Conservation (phyloP, 2,113 vertebrate genomes). For the Eupsittula cactorum region DNA sequence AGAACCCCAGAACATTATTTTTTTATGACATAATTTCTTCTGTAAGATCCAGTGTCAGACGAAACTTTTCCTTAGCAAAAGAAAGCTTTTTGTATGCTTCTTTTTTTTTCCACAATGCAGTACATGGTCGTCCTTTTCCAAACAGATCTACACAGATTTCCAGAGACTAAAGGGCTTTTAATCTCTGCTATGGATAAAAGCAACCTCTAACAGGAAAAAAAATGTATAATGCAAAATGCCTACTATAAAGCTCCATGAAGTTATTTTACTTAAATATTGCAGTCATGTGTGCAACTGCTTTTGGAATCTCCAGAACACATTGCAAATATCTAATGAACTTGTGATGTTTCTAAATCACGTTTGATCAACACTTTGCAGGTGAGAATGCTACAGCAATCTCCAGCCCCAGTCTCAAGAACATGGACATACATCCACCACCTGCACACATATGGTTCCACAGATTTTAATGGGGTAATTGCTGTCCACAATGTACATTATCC, state of each 20-base stretch:
- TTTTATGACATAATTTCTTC: background rate
- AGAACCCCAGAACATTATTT: background rate
- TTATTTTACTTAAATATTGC: background rate
- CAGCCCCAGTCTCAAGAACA: background rate
- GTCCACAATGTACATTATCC: background rate
- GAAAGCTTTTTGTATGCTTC: background rate
- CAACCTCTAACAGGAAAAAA: background rate
- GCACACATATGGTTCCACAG: background rate
- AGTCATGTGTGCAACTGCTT: background rate
- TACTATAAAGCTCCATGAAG: background rate
- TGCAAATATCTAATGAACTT: background rate
- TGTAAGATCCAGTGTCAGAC: background rate
- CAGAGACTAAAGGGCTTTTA: background rate
- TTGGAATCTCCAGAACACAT: background rate
- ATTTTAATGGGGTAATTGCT: background rate
- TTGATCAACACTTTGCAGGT: background rate
- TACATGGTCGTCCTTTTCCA: background rate
- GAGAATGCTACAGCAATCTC: background rate
- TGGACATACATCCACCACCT: background rate
- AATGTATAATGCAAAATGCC: background rate
- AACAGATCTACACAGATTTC: background rate
- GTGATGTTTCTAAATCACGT: background rate
- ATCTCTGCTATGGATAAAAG: background rate
- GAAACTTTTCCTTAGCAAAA: background rate
- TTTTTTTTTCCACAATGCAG: background rate